These are phyloP conservation scores for Nemurella pictetii DNA, from an alignment of 2,888 invertebrate species.

Conservation along the genomic window DNA sequence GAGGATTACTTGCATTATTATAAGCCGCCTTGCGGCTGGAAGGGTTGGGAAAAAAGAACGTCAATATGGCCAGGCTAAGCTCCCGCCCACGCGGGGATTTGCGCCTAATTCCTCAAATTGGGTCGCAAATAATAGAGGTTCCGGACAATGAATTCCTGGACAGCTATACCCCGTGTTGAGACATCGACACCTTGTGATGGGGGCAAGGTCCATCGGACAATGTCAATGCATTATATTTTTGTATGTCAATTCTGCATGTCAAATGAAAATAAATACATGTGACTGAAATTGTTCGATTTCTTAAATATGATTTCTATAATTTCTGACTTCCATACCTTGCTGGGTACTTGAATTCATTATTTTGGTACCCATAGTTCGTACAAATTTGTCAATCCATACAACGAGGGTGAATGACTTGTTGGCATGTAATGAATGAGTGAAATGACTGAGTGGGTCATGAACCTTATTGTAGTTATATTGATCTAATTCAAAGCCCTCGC, in stretches of 20 bases:
- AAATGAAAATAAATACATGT: slow-evolving; percentile 13
- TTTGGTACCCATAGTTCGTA: no score
- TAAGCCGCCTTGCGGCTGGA: not conserved
- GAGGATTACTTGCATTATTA: not conserved
- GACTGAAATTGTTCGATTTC: not conserved
- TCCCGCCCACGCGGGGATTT: not conserved
- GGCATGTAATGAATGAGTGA: not conserved
- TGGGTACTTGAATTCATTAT: not conserved
- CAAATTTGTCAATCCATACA: not conserved
- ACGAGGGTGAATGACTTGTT: not conserved
- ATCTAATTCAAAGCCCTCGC: not conserved
- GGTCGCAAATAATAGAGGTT: not conserved
- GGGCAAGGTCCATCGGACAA: not conserved
- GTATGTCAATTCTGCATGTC: slow-evolving; percentile 13
- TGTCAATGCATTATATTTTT: slow-evolving; percentile 14
- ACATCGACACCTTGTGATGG: not conserved
- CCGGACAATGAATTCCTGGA: not conserved
- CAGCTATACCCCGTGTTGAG: not conserved
- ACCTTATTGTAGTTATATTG: not conserved
- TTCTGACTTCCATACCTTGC: not conserved
- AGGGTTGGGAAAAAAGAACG: not conserved
- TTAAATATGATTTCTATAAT: not conserved
- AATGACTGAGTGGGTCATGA: not conserved
- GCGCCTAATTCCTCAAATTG: not conserved
- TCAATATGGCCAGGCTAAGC: not conserved